Evolutionary conservation across 2,797 vertebrate species (phyloP), one percentile per base, ranked within the genome.

Genomic region (Rostrhamus sociabilis): DNA sequence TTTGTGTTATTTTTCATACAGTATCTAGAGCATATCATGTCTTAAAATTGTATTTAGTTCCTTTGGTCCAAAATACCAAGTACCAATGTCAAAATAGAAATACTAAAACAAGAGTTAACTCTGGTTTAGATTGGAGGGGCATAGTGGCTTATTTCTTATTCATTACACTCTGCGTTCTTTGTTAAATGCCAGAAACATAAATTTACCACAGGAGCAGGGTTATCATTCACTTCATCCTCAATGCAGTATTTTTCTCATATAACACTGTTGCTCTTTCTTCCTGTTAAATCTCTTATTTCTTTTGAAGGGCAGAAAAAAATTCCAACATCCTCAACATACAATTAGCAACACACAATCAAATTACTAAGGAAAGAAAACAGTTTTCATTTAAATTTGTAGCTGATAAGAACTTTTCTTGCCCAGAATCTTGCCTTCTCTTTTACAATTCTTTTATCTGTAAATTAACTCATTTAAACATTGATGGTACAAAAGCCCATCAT

Each of bases 391-490:
- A 60, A 90, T 96, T 88, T 93, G 36, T 60, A 78, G 42, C 34
- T 85, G 78, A 89, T 90, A 95, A 66, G 64, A 58, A 81, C 42
- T 90, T 73, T 76, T 91, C 78, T 91, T 93, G n/a, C 80, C 74
- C 45, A 72, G 73, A 92, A 73, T 38, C 60, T 78, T 93, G 34
- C 50, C 59, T 92, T 90, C 53, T 82, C 15, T 89, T 89, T 81
- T 74, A 79, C 79, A 86, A 76, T 90, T 63, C 34, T 86, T 95
- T 89, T 90, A 95, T 96, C 80, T 95, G 62, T 86, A 81, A 78
- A 96, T 90, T 95, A 93, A 94, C 62, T 90, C 27, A 94, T 91
- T 95, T 88, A 91, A 95, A 80, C 93, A 78, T 12, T 75, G 92
- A 72, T 84, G 18, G 21, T 79, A 91, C 86, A 81, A 92, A 94